Evolutionary conservation across 2,888 invertebrate species (phyloP).

Genomic region (Myopa tessellatipennis): DNA sequence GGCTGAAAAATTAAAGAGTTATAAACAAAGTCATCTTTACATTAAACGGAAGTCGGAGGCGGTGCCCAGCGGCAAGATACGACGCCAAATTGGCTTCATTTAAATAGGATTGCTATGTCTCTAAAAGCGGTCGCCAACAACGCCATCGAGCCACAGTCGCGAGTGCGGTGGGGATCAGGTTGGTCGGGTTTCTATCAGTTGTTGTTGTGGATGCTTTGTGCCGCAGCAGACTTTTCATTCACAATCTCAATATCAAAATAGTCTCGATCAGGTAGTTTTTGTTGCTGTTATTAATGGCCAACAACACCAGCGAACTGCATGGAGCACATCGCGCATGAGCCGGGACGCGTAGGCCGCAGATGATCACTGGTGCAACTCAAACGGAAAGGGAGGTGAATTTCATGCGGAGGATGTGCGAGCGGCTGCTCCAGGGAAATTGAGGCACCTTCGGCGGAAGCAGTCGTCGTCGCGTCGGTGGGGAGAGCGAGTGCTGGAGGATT

Average conservation of each 20-base stretch:
- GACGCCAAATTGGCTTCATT: constrained; percentile 25
- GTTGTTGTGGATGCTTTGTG: background rate
- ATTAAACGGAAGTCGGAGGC: constrained; percentile 44
- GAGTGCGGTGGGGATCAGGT: constrained; percentile 4
- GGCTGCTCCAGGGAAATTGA: constrained; percentile 19
- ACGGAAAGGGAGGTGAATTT: constrained; percentile 19
- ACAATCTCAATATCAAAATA: constrained; percentile 19
- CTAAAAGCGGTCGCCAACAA: constrained; percentile 20
- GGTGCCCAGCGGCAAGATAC: constrained; percentile 9
- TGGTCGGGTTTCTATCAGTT: background rate
- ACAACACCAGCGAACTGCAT: background rate
- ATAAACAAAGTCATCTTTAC: background rate
- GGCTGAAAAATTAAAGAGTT: background rate
- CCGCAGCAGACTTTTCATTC: constrained; percentile 19
- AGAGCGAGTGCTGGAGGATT: no score
- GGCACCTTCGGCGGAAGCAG: background rate
- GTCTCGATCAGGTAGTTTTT: constrained; percentile 14
- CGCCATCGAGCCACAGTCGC: background rate
- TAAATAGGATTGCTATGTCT: constrained; percentile 9
- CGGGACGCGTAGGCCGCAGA: constrained; percentile 23
- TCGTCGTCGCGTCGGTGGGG: background rate
- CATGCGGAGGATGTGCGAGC: constrained; percentile 23
- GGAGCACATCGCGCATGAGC: background rate
- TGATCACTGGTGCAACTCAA: constrained; percentile 10
- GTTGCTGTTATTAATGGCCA: constrained; percentile 28